phyloP scores from a whole-genome alignment of 2,888 invertebrate genomes.

The Plebejus melissa region DNA sequence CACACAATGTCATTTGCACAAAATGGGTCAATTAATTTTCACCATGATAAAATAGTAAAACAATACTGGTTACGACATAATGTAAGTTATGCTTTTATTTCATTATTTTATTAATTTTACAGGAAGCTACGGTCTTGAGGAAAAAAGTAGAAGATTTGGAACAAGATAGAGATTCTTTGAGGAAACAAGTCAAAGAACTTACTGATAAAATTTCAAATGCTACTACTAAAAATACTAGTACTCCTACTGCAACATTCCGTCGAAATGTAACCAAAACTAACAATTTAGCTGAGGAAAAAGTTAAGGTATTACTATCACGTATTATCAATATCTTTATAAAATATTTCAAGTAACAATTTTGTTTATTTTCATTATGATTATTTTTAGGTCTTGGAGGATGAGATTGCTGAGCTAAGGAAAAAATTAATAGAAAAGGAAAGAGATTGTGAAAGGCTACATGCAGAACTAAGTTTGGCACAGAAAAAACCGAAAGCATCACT shows the following conservation, averaged over 20 bases:
- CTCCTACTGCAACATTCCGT: constrained; percentile 52
- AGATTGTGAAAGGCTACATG: constrained; percentile 86
- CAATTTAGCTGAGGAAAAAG: constrained; percentile 82
- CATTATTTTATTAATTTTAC: constrained; percentile 5
- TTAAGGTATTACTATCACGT: constrained; percentile 69
- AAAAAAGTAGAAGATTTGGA: constrained; percentile 92
- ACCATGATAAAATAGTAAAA: neutral
- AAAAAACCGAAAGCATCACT: constrained; percentile 81
- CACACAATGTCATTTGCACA: neutral
- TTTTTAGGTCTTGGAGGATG: constrained; percentile 82
- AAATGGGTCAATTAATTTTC: neutral
- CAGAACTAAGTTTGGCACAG: constrained; percentile 82
- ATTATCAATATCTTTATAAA: neutral
- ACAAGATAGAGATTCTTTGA: constrained; percentile 85
- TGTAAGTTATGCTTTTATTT: neutral
- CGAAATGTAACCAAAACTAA: constrained; percentile 61
- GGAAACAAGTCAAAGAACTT: constrained; percentile 87
- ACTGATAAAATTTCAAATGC: constrained; percentile 83
- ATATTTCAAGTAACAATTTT: neutral
- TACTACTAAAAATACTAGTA: constrained; percentile 55
- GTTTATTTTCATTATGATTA: neutral
- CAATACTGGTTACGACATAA: neutral
- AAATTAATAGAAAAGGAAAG: constrained; percentile 90
- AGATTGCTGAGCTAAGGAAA: constrained; percentile 85
- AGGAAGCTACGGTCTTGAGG: constrained; percentile 90